Percentiles rank a stretch among this genome's conserved stretches.
phyloP scores from a whole-genome alignment of 2,797 vertebrate species.

The Garrulus glandarius region DNA sequence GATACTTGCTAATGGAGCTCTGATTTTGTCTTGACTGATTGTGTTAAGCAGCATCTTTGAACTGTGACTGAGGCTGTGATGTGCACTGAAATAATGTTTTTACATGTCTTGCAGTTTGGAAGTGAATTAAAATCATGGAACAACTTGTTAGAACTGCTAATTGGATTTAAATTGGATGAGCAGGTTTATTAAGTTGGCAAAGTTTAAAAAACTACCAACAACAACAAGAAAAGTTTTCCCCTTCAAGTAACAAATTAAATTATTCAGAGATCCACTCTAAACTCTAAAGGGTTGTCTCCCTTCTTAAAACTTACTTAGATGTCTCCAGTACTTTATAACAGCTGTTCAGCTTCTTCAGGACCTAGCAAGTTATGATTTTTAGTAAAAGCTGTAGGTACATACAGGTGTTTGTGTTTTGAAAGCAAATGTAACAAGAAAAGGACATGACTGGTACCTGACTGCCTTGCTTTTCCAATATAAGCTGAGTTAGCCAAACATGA shows the following conservation, averaged over 20 bases:
- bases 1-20: constrained; percentile 1
- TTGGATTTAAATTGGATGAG: neutral
- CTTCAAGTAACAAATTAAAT: neutral
- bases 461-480: neutral
- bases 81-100: constrained; percentile 1
- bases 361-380: neutral
- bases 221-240: neutral
- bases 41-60: neutral
- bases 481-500: neutral
- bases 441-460: neutral
- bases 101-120: constrained; percentile 14
- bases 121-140: constrained; percentile 41
- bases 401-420: neutral
- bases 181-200: constrained; percentile 20
- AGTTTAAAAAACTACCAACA: neutral
- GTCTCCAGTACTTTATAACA: neutral
- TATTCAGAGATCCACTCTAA: neutral
- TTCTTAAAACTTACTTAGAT: neutral
- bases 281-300: neutral
- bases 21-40: constrained; percentile 8
- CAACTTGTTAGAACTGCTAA: constrained; percentile 36
- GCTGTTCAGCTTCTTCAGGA: neutral
- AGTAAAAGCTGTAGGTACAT: neutral
- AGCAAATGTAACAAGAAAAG: neutral
- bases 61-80: neutral